These are phyloP conservation scores for Phaethornis superciliosus DNA, from an alignment of 2,113 vertebrate genomes.

Conservation along the genomic window DNA sequence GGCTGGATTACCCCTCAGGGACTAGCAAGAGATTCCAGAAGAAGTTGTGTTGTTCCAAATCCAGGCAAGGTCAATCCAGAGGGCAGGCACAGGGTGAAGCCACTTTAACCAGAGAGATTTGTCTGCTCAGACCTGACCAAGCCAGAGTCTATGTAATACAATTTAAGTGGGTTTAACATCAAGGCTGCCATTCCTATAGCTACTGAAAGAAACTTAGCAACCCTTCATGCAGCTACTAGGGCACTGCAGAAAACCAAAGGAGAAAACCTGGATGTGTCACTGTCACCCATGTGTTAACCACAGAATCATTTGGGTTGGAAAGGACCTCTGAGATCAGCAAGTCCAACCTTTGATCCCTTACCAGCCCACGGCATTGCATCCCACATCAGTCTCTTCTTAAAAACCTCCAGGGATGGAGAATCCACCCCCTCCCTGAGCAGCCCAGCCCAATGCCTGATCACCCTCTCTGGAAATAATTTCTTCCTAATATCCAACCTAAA, in stretches of 20 bases:
- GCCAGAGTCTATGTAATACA: background rate
- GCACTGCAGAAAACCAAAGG: background rate
- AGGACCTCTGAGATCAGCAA: no score
- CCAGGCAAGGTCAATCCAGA: constrained; percentile 22
- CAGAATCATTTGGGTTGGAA: no score
- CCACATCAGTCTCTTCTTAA: no score
- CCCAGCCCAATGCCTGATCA: no score
- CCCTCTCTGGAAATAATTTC: no score
- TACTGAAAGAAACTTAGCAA: constrained; percentile 11
- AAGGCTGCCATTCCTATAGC: background rate
- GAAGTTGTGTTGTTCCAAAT: background rate
- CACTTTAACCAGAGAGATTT: constrained; percentile 2
- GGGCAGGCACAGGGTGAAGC: background rate
- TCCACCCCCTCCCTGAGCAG: no score
- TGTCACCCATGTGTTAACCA: background rate
- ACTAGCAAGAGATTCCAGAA: background rate
- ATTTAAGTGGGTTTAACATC: background rate
- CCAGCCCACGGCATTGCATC: no score
- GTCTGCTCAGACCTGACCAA: background rate
- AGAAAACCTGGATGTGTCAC: background rate
- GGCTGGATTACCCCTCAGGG: background rate
- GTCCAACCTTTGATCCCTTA: no score
- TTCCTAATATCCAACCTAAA: no score
- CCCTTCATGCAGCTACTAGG: background rate
- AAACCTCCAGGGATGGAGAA: no score